Evolutionary conservation across 2,888 invertebrate genomes (phyloP).

Genomic region (Phoenoteleia sp.): DNA sequence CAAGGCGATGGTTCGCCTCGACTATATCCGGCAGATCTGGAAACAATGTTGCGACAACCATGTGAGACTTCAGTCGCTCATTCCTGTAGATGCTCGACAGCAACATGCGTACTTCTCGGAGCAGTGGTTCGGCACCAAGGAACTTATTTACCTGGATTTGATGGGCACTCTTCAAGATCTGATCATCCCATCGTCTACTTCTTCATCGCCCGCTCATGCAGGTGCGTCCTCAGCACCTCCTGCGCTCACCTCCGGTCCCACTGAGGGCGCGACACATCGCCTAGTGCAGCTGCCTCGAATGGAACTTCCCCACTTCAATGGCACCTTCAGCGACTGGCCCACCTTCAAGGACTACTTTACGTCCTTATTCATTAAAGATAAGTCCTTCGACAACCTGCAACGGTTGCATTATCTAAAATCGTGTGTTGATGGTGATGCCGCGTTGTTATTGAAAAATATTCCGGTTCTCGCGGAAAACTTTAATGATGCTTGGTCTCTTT

Average conservation of each 20-base stretch:
- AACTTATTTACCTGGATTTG: neutral
- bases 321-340: neutral
- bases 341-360: constrained; percentile 1
- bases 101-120: neutral
- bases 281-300: neutral
- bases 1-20: neutral
- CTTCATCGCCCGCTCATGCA: too few relatives aligned
- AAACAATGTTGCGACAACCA: neutral
- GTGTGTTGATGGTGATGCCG: neutral
- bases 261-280: neutral
- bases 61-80: too few relatives aligned
- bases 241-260: too few relatives aligned
- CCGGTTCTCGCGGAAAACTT: neutral
- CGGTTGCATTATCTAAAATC: too few relatives aligned
- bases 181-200: too few relatives aligned
- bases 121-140: neutral
- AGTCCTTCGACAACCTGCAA: constrained; percentile 5
- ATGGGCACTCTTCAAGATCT: too few relatives aligned
- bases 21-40: neutral
- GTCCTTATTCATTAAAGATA: neutral
- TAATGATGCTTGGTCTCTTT: neutral
- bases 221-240: too few relatives aligned
- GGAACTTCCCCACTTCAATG: constrained; percentile 1
- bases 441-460: neutral
- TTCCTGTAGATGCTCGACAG: too few relatives aligned